phyloP scores from a whole-genome alignment of 1,140 invertebrate genomes.

The Eupristina koningsbergeri region DNA sequence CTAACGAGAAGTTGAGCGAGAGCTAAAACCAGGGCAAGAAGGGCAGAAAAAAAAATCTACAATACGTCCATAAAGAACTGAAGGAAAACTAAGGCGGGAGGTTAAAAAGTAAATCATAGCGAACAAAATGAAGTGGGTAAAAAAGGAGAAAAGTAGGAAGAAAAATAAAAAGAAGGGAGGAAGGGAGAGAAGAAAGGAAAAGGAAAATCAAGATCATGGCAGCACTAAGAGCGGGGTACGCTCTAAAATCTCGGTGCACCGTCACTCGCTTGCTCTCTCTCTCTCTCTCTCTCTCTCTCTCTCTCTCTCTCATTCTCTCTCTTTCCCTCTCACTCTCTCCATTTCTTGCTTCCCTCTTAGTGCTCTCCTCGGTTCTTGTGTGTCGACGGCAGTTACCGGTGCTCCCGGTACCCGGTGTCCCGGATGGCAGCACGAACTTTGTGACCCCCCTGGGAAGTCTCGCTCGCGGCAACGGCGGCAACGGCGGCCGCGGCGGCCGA shows the following conservation, averaged over 20 bases:
- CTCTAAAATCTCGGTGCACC: constrained; percentile 23
- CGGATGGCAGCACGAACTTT: constrained; percentile 55
- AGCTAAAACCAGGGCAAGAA: neutral
- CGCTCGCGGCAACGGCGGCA: neutral
- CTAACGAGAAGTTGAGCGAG: neutral
- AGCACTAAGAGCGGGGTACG: neutral
- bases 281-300: neutral
- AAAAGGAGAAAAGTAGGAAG: neutral
- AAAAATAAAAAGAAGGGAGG: neutral
- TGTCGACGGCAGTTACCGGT: constrained; percentile 49
- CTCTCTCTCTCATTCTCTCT: neutral
- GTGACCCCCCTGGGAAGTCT: constrained; percentile 56
- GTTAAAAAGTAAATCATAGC: neutral
- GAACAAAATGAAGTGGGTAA: neutral
- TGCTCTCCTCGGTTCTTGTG: neutral
- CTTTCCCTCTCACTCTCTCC: neutral
- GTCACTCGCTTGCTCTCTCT: neutral
- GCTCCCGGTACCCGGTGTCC: constrained; percentile 45
- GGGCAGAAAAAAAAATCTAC: neutral
- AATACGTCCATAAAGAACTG: neutral
- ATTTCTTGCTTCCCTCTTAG: neutral
- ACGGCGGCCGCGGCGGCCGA: neutral
- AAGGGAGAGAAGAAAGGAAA: too few relatives aligned
- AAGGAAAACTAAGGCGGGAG: neutral
- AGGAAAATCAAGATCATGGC: constrained; percentile 2